Percentiles rank a stretch among this genome's conserved stretches.
Conservation (phyloP, 35 echinoderm and acorn worm genomes). For the Apostichopus japonicus region DNA sequence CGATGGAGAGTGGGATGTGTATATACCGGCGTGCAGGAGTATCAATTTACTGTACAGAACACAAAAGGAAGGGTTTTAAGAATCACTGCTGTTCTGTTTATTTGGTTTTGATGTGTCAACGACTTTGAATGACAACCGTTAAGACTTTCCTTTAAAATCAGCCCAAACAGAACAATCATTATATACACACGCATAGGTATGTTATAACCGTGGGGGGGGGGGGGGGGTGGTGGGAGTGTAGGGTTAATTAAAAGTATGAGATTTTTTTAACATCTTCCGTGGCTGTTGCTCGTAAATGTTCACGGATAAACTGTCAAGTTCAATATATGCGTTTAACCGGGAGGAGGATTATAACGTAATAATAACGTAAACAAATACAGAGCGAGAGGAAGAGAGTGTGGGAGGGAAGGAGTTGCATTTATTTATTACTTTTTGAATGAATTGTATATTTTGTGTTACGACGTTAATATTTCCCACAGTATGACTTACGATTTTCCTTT, state of each 20-base stretch:
- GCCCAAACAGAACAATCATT: background rate
- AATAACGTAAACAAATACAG: background rate
- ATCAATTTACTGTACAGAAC: background rate
- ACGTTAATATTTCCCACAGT: no score
- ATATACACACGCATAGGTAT: background rate
- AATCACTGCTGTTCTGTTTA: background rate
- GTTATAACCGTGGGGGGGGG: no score
- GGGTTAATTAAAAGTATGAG: background rate
- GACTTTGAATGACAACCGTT: constrained; percentile 2
- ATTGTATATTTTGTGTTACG: no score
- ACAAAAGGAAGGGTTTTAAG: background rate
- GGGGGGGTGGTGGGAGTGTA: background rate
- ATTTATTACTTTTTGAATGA: no score
- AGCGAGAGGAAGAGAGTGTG: background rate
- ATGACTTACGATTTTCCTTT: no score
- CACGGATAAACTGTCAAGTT: background rate
- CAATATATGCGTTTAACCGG: background rate
- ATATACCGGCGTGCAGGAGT: background rate
- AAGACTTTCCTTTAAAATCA: background rate
- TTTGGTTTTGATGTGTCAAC: constrained; percentile 20
- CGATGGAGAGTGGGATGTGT: background rate
- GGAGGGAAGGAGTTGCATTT: background rate
- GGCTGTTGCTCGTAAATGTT: background rate
- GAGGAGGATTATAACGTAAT: background rate
- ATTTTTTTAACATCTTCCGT: background rate